Base-by-base conservation (phyloP, 2,113 vertebrate genomes). In the Eulemur macaco region DNA sequence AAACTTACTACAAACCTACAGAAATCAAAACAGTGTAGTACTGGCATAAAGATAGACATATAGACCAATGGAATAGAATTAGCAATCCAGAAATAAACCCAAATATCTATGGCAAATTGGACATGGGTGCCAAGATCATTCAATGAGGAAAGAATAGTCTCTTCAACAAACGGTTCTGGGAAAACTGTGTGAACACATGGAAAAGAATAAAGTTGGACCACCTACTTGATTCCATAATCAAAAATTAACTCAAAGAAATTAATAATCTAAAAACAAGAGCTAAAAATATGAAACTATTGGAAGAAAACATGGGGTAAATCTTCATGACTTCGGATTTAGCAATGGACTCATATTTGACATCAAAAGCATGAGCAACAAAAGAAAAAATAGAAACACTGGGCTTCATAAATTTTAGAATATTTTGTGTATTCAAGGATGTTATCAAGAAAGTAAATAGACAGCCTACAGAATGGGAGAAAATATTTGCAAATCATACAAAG, bases 161-260 rank as follows among this genome's bases (percentile, higher is more conserved):
- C 20, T 58, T 86, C 29, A 82, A 93, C 42, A 95, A 86, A 84
- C 11, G 4, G 21, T 56, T 95, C 54, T 90, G 6, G 42, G 52
- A 84, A 92, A 73, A 74, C 1, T 15, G 6, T 45, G 56, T 60
- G 64, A 78, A 58, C 27, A 77, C 1, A 60, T 5, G 0, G 17
- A 66, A 66, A 66, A 93, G 13, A 54, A 63, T 21, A 82, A 76
- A 64, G 4, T 39, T 47, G 21, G 42, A 47, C 8, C 5, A 42
- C 27, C 11, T 47, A 71, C 27, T 47, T 82, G 50, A 95, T 20
- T 90, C 63, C 15, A 82, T 12, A 81, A 56, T 68, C 29, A 91
- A 90, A 76, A 84, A 42, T 82, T 73, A 80, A 80, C n/a, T 60
- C 29, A 82, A 84, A 93, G 29, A 63, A 13, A 93, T 91, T 47